A percentile compares a stretch with the other conserved stretches of the same genome.
Conservation (phyloP, 2,113 vertebrate species). For the Paralichthys olivaceus region DNA sequence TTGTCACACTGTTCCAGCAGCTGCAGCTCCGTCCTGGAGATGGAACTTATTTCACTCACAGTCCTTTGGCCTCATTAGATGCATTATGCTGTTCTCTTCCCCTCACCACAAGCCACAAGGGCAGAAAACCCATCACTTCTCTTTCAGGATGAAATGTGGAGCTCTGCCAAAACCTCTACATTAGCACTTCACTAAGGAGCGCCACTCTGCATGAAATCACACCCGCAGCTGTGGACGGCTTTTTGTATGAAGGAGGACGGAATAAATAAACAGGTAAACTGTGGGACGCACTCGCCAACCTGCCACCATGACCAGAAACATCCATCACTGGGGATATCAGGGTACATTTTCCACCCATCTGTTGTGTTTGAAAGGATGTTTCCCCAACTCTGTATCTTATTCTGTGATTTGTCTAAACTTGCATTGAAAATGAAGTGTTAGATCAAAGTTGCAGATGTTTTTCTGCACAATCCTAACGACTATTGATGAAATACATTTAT, state of each 20-base stretch:
- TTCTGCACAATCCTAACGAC: too few relatives aligned
- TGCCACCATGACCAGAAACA: not conserved
- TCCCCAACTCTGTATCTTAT: too few relatives aligned
- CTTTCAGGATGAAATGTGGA: constrained; percentile 13
- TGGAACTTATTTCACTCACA: constrained; percentile 18
- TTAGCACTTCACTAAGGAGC: constrained; percentile 20
- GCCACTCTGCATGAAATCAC: constrained; percentile 34
- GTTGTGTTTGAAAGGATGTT: not conserved
- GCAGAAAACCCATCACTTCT: constrained; percentile 17
- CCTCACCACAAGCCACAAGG: constrained; percentile 13
- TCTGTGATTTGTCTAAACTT: not conserved
- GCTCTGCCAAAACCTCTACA: constrained; percentile 33
- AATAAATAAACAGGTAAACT: constrained; percentile 33
- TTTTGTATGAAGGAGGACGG: constrained; percentile 12
- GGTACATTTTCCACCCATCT: not conserved
- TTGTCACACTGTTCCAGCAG: constrained; percentile 2
- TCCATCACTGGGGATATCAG: not conserved
- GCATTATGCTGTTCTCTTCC: constrained; percentile 23
- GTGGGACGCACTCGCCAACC: not conserved
- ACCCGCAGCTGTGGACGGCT: not conserved
- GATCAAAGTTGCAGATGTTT: too few relatives aligned
- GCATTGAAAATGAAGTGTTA: not conserved
- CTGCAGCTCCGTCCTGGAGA: constrained; percentile 12
- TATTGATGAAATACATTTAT: too few relatives aligned
- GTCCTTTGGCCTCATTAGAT: constrained; percentile 38